A percentile compares a stretch with the other conserved stretches of the same genome.
These are phyloP conservation scores for Brachionus calyciflorus DNA, from an alignment of 1,140 invertebrate genomes.

Conservation along the genomic window DNA sequence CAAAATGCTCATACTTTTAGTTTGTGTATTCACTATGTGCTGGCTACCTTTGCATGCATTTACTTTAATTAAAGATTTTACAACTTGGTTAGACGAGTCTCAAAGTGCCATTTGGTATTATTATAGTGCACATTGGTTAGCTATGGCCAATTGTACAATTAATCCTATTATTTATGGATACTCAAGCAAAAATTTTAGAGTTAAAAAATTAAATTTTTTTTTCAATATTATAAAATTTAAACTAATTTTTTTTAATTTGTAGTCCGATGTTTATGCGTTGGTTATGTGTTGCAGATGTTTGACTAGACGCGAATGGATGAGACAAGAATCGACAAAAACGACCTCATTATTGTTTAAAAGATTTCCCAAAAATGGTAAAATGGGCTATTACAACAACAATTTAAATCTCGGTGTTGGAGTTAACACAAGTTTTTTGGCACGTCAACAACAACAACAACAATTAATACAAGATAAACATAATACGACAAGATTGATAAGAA, in stretches of 20 bases:
- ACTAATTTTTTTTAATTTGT: background rate
- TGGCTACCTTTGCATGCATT: constrained; percentile 60
- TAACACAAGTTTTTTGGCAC: background rate
- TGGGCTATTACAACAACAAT: constrained; percentile 44
- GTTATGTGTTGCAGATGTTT: constrained; percentile 31
- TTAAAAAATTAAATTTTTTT: background rate
- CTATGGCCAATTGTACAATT: constrained; percentile 40
- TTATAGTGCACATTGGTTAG: constrained; percentile 41
- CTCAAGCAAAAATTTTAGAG: constrained; percentile 42
- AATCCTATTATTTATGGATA: constrained; percentile 43
- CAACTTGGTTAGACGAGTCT: background rate
- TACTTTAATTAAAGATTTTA: constrained; percentile 33
- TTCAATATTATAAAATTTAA: background rate
- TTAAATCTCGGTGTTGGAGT: constrained; percentile 33
- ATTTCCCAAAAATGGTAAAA: constrained; percentile 22
- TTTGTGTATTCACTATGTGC: constrained; percentile 60
- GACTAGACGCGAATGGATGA: constrained; percentile 34
- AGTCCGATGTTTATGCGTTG: constrained; percentile 40
- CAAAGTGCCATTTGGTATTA: constrained; percentile 42
- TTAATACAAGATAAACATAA: background rate
- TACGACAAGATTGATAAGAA: background rate
- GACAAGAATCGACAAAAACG: constrained; percentile 39
- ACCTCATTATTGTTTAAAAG: constrained; percentile 11
- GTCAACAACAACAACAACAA: constrained; percentile 12
- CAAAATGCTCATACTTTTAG: constrained; percentile 62